A percentile compares a stretch with the other conserved stretches of the same genome.
phyloP scores from a whole-genome alignment of 2,888 invertebrate genomes.

The Aporophyla nigra region DNA sequence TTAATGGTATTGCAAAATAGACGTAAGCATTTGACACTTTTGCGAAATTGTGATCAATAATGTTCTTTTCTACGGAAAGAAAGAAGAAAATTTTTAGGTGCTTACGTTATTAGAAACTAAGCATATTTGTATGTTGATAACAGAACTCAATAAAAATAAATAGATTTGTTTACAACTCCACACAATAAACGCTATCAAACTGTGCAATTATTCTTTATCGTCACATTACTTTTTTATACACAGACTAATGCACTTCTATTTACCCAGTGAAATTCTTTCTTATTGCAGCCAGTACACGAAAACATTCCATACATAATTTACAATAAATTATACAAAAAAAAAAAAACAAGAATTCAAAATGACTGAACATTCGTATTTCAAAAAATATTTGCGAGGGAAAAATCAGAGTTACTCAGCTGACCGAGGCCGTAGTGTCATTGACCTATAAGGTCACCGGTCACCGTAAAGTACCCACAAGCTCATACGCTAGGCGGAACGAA shows the following conservation, averaged over 20 bases:
- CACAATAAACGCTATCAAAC: conserved; percentile 31
- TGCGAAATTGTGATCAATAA: too few relatives aligned
- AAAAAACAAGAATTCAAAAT: not conserved
- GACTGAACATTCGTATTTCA: conserved; percentile 13
- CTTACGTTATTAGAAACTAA: not conserved
- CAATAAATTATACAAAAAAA: not conserved
- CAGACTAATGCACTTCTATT: conserved; percentile 27
- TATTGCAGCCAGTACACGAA: conserved; percentile 7
- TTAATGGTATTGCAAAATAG: too few relatives aligned
- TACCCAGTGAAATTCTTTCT: conserved; percentile 2
- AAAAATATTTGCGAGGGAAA: conserved; percentile 54
- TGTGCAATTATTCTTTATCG: conserved; percentile 33
- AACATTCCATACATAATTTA: not conserved
- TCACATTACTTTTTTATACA: conserved; percentile 21
- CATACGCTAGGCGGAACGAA: conserved; percentile 52
- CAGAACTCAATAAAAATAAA: conserved; percentile 36
- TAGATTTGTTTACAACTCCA: conserved; percentile 33
- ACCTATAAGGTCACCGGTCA: conserved; percentile 78
- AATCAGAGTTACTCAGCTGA: conserved; percentile 58
- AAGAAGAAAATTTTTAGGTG: too few relatives aligned
- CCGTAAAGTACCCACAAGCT: conserved; percentile 46
- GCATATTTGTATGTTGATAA: conserved; percentile 5
- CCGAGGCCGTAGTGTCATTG: conserved; percentile 74
- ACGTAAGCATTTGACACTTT: too few relatives aligned
- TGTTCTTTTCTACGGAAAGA: too few relatives aligned